Percentiles rank a stretch among this genome's conserved stretches.
Evolutionary conservation across 2,113 vertebrate species (phyloP).

Genomic region (Apus apus): DNA sequence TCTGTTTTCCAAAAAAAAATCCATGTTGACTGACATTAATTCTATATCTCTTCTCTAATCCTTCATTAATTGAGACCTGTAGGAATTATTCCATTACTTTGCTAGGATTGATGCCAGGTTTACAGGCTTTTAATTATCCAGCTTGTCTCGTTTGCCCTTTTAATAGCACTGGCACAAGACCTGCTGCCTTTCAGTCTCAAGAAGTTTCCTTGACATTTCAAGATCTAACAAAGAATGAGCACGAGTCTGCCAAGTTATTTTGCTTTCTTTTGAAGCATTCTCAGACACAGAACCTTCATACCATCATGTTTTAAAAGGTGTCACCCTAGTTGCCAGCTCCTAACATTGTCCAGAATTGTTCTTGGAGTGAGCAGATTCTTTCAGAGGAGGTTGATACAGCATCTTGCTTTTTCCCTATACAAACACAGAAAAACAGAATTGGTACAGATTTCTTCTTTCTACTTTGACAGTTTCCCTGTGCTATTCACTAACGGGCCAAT

Average conservation of each 20-base stretch:
- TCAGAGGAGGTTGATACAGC: background rate
- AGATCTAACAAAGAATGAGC: background rate
- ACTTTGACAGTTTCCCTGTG: background rate
- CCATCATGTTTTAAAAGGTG: background rate
- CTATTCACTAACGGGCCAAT: background rate
- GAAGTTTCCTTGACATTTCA: background rate
- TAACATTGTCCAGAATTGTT: background rate
- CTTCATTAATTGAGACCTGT: background rate
- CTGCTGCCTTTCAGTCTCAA: background rate
- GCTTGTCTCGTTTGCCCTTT: conserved; percentile 11
- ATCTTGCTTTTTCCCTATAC: background rate
- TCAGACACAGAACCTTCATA: fast-evolving
- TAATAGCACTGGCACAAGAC: background rate
- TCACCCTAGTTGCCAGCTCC: background rate
- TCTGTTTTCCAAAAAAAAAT: background rate
- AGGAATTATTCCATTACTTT: conserved; percentile 18
- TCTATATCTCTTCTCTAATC: background rate
- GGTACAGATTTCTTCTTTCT: background rate
- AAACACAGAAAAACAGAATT: background rate
- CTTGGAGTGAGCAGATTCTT: background rate
- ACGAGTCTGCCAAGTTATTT: background rate
- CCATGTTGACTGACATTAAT: background rate
- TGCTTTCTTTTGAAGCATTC: background rate
- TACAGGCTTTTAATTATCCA: background rate
- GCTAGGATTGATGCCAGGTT: background rate